A percentile compares a stretch with the other conserved stretches of the same genome.
These are phyloP conservation scores for Mustelus asterias DNA, from an alignment of 2,113 vertebrate genomes.

Conservation along the genomic window DNA sequence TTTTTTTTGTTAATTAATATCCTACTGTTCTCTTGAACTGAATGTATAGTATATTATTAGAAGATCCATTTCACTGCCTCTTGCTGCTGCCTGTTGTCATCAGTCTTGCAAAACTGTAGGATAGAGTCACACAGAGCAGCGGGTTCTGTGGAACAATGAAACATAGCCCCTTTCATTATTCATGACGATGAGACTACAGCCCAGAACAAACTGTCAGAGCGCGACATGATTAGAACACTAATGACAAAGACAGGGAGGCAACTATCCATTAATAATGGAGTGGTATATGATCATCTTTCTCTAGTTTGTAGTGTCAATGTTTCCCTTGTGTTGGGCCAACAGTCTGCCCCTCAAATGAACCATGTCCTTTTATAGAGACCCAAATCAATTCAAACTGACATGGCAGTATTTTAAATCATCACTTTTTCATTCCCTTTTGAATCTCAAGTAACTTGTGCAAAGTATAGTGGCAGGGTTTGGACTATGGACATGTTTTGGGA, in stretches of 20 bases:
- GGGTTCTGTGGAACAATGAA: conserved; percentile 5
- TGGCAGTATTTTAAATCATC: background rate
- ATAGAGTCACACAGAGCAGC: background rate
- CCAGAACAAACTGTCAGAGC: background rate
- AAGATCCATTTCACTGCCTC: conserved; percentile 25
- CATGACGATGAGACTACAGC: conserved; percentile 23
- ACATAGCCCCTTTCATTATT: conserved; percentile 21
- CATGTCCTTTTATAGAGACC: background rate
- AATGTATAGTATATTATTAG: background rate
- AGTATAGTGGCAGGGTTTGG: background rate
- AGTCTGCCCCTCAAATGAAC: conserved; percentile 26
- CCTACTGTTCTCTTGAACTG: background rate
- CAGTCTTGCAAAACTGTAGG: background rate
- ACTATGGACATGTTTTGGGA: background rate
- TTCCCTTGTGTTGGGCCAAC: conserved; percentile 37
- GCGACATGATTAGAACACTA: background rate
- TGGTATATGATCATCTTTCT: conserved; percentile 12
- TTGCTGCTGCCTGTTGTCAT: background rate
- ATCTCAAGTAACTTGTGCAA: background rate
- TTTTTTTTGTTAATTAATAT: conserved; percentile 22
- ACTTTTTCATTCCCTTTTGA: background rate
- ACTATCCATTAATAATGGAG: conserved; percentile 22
- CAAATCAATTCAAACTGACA: too few species aligned
- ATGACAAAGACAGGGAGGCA: background rate
- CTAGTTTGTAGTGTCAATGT: conserved; percentile 25